phyloP scores from a whole-genome alignment of 2,113 vertebrate species.

The Catharus bicknelli region DNA sequence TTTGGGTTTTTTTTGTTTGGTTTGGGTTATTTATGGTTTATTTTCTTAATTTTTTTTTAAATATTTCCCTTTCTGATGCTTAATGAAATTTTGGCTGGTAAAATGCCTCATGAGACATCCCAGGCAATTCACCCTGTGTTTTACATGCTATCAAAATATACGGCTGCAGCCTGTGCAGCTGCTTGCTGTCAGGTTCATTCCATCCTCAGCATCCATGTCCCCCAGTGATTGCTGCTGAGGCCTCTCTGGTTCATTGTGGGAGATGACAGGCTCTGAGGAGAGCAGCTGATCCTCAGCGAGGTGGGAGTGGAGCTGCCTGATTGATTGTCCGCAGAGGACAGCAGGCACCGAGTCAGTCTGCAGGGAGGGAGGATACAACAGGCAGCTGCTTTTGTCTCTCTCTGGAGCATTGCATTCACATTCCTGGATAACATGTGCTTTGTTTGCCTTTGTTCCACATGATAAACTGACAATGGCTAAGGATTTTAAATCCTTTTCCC shows the following conservation, averaged over 20 bases:
- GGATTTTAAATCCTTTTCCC: background rate
- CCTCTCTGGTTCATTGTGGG: background rate
- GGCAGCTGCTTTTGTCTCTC: background rate
- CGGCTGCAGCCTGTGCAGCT: conserved; percentile 19
- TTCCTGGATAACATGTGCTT: background rate
- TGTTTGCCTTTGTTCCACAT: background rate
- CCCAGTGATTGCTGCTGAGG: background rate
- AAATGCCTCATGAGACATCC: background rate
- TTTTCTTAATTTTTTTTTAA: background rate
- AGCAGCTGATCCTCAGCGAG: background rate
- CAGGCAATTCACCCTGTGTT: background rate
- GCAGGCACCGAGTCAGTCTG: background rate
- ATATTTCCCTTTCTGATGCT: background rate
- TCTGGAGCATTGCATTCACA: background rate
- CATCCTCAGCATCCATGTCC: background rate
- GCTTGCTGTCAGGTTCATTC: conserved; percentile 36
- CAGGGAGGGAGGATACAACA: background rate
- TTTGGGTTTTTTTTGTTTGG: background rate
- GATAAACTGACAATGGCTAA: background rate
- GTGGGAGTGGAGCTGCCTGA: background rate
- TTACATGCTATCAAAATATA: background rate
- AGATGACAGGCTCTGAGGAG: background rate
- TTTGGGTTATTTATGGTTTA: background rate
- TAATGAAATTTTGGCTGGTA: background rate
- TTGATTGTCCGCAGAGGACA: background rate